Evolutionary conservation across 35 echinoderm and acorn worm species (phyloP).

Genomic region (Hemicentrotus pulcherrimus): DNA sequence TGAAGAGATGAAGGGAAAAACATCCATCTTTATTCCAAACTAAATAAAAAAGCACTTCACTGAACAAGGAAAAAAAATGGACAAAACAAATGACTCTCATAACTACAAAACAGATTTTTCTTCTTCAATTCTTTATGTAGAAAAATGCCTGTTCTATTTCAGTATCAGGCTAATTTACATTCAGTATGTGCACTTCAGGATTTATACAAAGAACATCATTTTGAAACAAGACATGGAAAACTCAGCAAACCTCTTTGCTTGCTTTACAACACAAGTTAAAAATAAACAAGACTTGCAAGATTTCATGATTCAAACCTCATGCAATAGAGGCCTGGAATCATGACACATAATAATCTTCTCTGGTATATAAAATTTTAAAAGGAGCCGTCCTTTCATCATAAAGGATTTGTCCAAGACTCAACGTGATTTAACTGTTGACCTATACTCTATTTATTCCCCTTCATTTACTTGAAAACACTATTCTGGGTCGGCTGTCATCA

Average conservation of each 20-base stretch:
- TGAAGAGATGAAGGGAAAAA: too few species aligned
- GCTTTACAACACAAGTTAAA: background rate
- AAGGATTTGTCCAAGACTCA: background rate
- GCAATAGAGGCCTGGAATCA: background rate
- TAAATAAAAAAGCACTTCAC: background rate
- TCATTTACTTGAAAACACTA: background rate
- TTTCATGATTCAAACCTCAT: background rate
- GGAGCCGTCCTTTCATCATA: background rate
- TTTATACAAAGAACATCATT: constrained; percentile 40
- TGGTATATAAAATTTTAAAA: background rate
- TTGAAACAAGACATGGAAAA: background rate
- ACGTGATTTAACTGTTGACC: background rate
- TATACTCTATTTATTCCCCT: background rate
- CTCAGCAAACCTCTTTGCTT: background rate
- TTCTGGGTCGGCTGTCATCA: background rate
- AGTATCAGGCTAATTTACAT: constrained; percentile 30
- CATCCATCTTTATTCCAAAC: background rate
- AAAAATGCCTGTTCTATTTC: constrained; percentile 52
- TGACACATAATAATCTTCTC: background rate
- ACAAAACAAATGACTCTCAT: background rate
- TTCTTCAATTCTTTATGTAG: constrained; percentile 22
- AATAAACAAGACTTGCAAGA: background rate
- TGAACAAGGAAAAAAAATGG: background rate
- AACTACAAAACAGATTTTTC: background rate
- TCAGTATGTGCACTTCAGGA: constrained; percentile 25